Conservation (phyloP, 2,113 vertebrate species). For the Otis tarda region DNA sequence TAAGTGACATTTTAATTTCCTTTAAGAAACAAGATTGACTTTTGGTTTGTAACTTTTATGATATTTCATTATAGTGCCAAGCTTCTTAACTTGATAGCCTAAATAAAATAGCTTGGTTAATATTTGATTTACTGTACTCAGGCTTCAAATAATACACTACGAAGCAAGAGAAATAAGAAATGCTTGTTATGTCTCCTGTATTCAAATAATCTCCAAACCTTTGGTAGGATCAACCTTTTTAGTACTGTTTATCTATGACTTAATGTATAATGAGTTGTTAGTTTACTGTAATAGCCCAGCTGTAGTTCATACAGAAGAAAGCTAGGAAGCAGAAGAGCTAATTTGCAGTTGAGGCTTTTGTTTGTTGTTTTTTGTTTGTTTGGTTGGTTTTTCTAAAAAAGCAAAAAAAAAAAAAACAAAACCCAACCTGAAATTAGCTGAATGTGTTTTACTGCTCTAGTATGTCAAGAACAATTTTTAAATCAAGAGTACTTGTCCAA, state of each 20-base stretch:
- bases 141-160: not conserved
- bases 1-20: not conserved
- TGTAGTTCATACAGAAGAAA: not conserved
- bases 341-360: not conserved
- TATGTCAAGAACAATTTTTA: not conserved
- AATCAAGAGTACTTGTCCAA: not conserved
- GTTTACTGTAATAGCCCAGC: conserved; percentile 15
- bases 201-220: conserved; percentile 10
- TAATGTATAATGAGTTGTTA: conserved; percentile 30
- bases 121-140: not conserved
- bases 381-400: not conserved
- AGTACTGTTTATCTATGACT: conserved; percentile 27
- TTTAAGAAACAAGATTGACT: not conserved
- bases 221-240: not conserved
- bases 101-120: conserved; percentile 2
- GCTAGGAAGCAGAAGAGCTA: not conserved
- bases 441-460: not conserved
- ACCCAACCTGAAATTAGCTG: not conserved
- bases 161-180: not conserved
- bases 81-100: not conserved
- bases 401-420: no score
- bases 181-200: not conserved
- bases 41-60: not conserved
- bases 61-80: not conserved
- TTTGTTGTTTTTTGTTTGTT: no score